Percentiles rank a stretch among this genome's conserved stretches.
Conservation (phyloP, 2,888 invertebrate genomes). For the Tanytarsus gracilentus region DNA sequence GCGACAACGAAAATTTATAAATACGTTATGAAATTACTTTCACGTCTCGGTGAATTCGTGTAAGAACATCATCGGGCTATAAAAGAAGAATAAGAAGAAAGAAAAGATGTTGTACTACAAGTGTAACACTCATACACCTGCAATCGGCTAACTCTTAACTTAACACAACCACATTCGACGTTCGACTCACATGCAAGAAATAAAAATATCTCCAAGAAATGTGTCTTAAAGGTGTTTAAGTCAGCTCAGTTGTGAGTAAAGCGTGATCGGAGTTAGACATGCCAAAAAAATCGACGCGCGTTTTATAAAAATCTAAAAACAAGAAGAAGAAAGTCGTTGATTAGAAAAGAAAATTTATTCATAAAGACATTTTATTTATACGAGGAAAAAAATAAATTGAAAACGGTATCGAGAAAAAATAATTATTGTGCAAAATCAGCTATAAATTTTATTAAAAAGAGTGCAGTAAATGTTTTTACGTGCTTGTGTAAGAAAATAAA, state of each 20-base stretch:
- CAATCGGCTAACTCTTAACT: not conserved
- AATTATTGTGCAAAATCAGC: too few relatives aligned
- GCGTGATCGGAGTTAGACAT: conserved; percentile 25
- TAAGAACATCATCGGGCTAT: conserved; percentile 12
- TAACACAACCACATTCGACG: not conserved
- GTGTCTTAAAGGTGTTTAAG: conserved; percentile 26
- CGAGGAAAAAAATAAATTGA: too few relatives aligned
- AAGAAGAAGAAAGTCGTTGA: not conserved
- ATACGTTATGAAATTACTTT: not conserved
- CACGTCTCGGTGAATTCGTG: not conserved
- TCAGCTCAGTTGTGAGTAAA: conserved; percentile 23
- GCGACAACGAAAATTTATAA: not conserved
- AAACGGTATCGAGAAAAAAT: too few relatives aligned
- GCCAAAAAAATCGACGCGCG: not conserved
- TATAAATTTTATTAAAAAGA: too few relatives aligned
- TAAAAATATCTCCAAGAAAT: not conserved
- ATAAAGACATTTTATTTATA: too few relatives aligned
- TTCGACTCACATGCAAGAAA: conserved; percentile 3
- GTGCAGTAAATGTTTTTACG: too few relatives aligned
- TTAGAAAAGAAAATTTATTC: too few relatives aligned
- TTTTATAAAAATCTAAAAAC: not conserved
- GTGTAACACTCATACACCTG: conserved; percentile 13
- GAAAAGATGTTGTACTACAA: too few relatives aligned
- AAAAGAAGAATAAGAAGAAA: not conserved
- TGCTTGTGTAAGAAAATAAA: too few relatives aligned